Percentiles rank a stretch among this genome's conserved stretches.
phyloP scores from a whole-genome alignment of 2,888 invertebrate genomes.

The Dione vanillae region DNA sequence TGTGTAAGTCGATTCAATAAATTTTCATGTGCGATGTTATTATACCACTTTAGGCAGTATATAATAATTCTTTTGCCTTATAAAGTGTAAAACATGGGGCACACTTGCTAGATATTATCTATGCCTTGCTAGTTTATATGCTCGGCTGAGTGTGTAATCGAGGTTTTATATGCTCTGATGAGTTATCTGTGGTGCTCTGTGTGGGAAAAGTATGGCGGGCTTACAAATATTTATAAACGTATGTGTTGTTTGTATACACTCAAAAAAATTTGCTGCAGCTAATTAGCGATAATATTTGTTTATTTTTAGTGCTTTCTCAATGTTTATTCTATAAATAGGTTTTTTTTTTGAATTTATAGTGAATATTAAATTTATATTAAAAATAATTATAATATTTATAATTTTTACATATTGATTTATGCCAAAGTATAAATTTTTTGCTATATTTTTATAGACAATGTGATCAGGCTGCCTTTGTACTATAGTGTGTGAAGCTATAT shows the following conservation, averaged over 20 bases:
- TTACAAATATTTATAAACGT: constrained; percentile 17
- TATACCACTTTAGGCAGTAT: background rate
- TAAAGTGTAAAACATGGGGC: constrained; percentile 17
- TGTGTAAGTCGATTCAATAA: constrained; percentile 2
- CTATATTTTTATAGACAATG: too few species aligned
- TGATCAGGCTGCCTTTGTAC: too few species aligned
- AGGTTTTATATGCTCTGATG: constrained; percentile 57
- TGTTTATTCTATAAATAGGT: too few species aligned
- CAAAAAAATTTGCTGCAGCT: background rate
- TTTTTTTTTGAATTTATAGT: too few species aligned
- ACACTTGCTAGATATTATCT: constrained; percentile 34
- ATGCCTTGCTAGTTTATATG: constrained; percentile 55
- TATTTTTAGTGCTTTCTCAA: too few species aligned
- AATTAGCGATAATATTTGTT: background rate
- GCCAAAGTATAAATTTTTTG: too few species aligned
- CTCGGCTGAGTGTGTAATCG: constrained; percentile 61
- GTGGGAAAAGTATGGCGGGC: constrained; percentile 13
- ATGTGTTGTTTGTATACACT: background rate
- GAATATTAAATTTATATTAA: too few species aligned
- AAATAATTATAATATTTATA: too few species aligned
- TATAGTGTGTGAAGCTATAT: too few species aligned
- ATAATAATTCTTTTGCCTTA: constrained; percentile 12
- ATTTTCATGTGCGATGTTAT: background rate
- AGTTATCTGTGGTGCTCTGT: constrained; percentile 49
- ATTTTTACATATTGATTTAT: too few species aligned